Evolutionary conservation across 2,113 vertebrate genomes (phyloP).

Genomic region (Suricata suricatta): DNA sequence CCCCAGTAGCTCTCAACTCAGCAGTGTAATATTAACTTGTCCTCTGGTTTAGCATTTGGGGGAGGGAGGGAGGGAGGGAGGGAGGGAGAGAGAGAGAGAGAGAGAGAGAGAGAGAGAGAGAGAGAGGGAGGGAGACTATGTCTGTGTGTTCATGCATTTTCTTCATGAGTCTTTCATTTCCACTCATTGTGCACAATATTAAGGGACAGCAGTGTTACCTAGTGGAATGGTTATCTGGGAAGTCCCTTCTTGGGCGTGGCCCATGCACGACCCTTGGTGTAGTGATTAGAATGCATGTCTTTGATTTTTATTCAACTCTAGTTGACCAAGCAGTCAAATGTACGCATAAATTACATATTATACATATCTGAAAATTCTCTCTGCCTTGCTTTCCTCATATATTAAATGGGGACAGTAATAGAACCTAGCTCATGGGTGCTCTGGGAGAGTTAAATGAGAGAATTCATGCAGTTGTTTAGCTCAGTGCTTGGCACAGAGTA

Average conservation of each 20-base stretch:
- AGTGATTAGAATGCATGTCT: not conserved
- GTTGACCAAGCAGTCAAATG: not conserved
- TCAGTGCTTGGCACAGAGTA: not conserved
- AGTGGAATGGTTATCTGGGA: not conserved
- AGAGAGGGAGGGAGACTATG: not conserved
- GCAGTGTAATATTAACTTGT: not conserved
- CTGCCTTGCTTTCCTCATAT: not conserved
- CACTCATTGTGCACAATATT: not conserved
- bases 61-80: no score
- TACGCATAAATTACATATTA: not conserved
- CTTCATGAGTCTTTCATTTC: not conserved
- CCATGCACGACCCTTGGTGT: not conserved
- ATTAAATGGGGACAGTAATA: not conserved
- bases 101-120: no score
- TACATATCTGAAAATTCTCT: not conserved
- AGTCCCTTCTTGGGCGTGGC: not conserved
- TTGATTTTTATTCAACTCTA: slow-evolving; percentile 17
- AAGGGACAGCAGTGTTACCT: not conserved
- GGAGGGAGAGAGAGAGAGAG: not conserved
- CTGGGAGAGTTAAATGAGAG: not conserved
- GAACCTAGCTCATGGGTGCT: not conserved
- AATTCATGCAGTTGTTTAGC: not conserved
- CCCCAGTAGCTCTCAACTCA: not conserved
- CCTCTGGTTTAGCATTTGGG: not conserved
- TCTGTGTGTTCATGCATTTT: not conserved